A percentile compares a stretch with the other conserved stretches of the same genome.
These are phyloP conservation scores for Drosophila nikananu DNA, from an alignment of 1,140 invertebrate genomes.

Conservation along the genomic window DNA sequence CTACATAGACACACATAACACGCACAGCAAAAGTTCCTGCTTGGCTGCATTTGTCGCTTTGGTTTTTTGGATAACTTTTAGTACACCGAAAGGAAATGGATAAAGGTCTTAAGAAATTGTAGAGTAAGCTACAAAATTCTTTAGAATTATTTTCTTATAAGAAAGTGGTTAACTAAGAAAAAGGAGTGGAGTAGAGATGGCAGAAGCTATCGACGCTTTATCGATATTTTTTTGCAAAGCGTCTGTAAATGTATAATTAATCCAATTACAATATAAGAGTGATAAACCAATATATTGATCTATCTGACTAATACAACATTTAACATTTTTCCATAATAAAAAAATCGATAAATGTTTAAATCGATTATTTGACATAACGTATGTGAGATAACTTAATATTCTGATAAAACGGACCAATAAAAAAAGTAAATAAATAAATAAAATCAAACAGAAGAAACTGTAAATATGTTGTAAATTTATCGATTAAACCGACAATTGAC, in stretches of 20 bases:
- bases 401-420: not conserved
- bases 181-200: not conserved
- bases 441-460: not conserved
- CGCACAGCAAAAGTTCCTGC: constrained; percentile 51
- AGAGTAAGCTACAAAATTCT: too few species aligned
- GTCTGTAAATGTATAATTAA: not conserved
- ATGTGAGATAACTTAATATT: not conserved
- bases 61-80: constrained; percentile 43
- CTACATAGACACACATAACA: constrained; percentile 4
- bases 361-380: not conserved
- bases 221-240: not conserved
- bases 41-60: constrained; percentile 43
- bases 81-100: constrained; percentile 6
- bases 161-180: not conserved
- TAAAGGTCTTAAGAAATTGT: not conserved
- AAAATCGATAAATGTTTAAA: not conserved
- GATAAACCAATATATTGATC: not conserved
- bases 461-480: too few species aligned
- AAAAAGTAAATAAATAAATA: too few species aligned
- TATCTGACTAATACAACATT: not conserved
- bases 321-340: not conserved
- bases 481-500: too few species aligned
- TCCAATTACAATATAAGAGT: too few species aligned
- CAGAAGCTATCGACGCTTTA: not conserved
- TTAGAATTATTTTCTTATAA: not conserved